Evolutionary conservation across 2,888 invertebrate genomes (phyloP), one percentile per base, ranked within the genome.

Genomic region (Fissipunctia ypsillon): DNA sequence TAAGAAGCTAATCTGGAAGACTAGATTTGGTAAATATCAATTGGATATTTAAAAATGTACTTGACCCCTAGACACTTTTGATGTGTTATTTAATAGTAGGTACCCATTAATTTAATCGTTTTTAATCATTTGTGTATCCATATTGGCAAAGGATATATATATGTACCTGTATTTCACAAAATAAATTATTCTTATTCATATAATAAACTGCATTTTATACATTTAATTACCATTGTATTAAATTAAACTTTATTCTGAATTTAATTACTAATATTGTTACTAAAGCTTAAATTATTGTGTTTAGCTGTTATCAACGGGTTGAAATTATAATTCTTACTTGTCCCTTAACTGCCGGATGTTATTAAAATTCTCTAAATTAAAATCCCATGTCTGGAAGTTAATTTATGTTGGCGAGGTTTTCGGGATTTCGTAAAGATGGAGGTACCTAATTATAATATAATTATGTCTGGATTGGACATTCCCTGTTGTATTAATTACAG

Each of bases 331-430:
- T 31, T 52, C 19, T 19, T 9, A 41, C n/a, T 52, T 43, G 69
- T 35, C n/a, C 19, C 41, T 68, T 28, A 68, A 43, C 12, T 38
- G 22, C 38, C 28, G 12, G 16, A 16, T 70, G 22, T 5, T 56
- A 12, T 35, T 63, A 31, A 43, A 59, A 14, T 7, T 35, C 0
- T 28, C 10, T 28, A 35, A 16, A 60, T 73, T 45, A 50, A 48
- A 59, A 50, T n/a, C 16, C 3, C 43, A 5, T 43, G 16, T 60
- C 35, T 72, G 57, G 3, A 72, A 73, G 60, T 35, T 59, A 60
- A 73, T 73, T 41, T 52, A 43, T 35, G 57, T n/a, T 50, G 14
- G n/a, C 3, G 19, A 25, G 7, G 7, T 60, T 28, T 43, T 43
- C 19, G 10, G 19, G 54, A 9, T 14, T 25, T 43, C 19, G 12